Evolutionary conservation across 2,888 invertebrate genomes (phyloP).

Genomic region (Aelia acuminata): DNA sequence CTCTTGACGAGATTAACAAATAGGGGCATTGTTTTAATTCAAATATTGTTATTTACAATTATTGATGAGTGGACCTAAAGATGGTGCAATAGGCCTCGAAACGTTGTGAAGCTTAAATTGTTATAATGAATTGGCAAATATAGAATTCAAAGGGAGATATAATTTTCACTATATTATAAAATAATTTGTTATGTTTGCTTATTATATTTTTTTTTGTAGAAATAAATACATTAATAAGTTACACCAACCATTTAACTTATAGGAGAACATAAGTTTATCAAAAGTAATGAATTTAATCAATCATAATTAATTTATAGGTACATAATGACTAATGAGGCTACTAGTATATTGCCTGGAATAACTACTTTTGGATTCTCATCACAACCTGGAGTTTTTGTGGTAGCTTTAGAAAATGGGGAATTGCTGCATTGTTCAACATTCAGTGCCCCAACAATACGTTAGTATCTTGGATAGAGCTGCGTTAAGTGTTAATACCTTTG

Average conservation of each 20-base stretch:
- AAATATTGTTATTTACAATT: too few relatives aligned
- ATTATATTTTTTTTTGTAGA: too few relatives aligned
- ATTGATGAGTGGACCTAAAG: too few relatives aligned
- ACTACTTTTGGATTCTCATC: constrained; percentile 64
- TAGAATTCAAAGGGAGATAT: too few relatives aligned
- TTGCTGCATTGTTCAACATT: constrained; percentile 64
- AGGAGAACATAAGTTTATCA: neutral
- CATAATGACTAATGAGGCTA: constrained; percentile 55
- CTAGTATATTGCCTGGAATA: constrained; percentile 62
- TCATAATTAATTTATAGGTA: constrained; percentile 59
- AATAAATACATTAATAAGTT: too few relatives aligned
- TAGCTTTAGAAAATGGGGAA: constrained; percentile 65
- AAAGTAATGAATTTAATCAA: neutral
- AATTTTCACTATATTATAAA: too few relatives aligned
- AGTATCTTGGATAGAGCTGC: neutral
- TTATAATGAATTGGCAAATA: too few relatives aligned
- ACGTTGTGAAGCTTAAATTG: too few relatives aligned
- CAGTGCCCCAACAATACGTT: constrained; percentile 56
- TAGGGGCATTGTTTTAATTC: too few relatives aligned
- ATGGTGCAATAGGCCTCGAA: too few relatives aligned
- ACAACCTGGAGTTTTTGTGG: constrained; percentile 64
- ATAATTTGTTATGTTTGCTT: too few relatives aligned
- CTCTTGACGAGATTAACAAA: too few relatives aligned
- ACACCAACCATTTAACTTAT: neutral
- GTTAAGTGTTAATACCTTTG: neutral